Conservation (phyloP, 35 echinoderm and acorn worm genomes). For the Apostichopus californicus region DNA sequence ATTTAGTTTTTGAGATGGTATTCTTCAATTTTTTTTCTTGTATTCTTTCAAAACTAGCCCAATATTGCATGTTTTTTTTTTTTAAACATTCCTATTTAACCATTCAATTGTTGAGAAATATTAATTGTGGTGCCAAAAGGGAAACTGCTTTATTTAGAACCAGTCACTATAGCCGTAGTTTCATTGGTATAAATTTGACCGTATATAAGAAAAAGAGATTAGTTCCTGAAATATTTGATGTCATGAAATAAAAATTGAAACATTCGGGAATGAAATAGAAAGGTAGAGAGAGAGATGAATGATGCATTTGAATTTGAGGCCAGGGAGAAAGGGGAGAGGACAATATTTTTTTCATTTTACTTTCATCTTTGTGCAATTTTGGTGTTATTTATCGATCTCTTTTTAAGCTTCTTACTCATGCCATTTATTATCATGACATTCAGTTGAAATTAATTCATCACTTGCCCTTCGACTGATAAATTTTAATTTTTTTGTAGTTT, state of each 20-base stretch:
- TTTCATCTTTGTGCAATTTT: conserved; percentile 1
- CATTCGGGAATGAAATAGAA: no score
- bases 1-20: neutral
- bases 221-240: neutral
- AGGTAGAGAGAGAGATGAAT: no score
- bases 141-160: no score
- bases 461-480: no score
- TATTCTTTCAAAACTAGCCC: neutral
- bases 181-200: no score
- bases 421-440: no score
- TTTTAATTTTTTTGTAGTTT: no score
- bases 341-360: neutral
- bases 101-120: neutral
- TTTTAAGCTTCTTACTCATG: no score
- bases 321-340: no score
- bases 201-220: neutral
- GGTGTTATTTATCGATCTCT: neutral
- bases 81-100: neutral
- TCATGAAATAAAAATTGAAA: neutral
- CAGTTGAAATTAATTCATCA: no score
- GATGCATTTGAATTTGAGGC: no score
- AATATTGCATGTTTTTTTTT: neutral
- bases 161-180: no score
- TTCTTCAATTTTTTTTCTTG: neutral
- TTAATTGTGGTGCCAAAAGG: neutral